phyloP scores from a whole-genome alignment of 2,888 invertebrate genomes.

The Tubiluchus corallicola region DNA sequence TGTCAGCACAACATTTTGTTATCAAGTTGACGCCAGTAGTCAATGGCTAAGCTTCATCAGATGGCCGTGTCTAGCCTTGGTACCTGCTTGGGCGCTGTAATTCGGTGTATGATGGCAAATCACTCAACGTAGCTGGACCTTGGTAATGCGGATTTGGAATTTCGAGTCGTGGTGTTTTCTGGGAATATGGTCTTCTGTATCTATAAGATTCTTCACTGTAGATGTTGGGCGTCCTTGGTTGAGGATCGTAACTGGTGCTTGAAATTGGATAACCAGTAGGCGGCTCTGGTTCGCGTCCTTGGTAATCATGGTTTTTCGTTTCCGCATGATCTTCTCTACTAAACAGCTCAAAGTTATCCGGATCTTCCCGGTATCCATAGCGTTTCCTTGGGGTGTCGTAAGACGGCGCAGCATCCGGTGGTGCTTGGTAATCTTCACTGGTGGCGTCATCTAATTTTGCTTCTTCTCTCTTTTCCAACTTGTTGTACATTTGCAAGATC shows the following conservation, averaged over 20 bases:
- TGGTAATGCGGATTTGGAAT: too few species aligned
- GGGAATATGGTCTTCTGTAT: background rate
- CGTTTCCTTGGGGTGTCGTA: background rate
- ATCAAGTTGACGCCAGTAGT: too few species aligned
- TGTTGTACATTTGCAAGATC: background rate
- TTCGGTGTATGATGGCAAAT: too few species aligned
- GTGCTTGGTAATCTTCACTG: background rate
- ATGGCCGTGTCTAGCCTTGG: too few species aligned
- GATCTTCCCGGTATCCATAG: background rate
- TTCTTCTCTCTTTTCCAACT: background rate
- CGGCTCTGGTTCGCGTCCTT: too few species aligned
- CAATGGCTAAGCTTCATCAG: too few species aligned
- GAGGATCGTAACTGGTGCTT: background rate
- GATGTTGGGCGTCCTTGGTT: background rate
- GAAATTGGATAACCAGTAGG: background rate
- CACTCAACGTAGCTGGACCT: too few species aligned
- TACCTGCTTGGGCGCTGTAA: too few species aligned
- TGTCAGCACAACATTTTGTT: too few species aligned
- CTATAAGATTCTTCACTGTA: background rate
- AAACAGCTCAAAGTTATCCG: background rate
- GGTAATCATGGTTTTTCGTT: too few species aligned
- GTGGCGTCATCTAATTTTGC: background rate
- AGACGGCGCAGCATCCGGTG: background rate
- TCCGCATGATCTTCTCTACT: background rate
- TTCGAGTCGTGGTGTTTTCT: too few species aligned